Evolutionary conservation across 2,888 invertebrate species (phyloP), one percentile per base, ranked within the genome.

Genomic region (Scaptomyza cyrtandrae): DNA sequence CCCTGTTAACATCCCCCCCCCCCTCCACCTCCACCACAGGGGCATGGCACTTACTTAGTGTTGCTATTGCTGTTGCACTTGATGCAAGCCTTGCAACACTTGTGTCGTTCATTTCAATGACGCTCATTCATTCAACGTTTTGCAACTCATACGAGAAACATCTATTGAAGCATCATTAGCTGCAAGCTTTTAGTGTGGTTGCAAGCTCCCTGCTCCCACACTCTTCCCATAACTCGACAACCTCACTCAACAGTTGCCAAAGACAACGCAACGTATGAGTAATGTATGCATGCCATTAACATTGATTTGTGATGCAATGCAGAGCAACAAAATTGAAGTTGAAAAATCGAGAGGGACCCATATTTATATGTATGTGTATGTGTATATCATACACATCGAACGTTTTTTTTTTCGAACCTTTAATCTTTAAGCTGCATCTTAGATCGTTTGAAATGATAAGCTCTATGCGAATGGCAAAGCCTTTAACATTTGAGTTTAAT

Each of bases 151-250:
- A 82, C 78, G 85, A 41, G 41, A 71, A 84, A 71, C 78, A 77
- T 75, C 75, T 69, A 87, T 85, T 85, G 85, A 85, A 86, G 85
- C 78, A 82, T 82, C 85, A 86, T 85, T 85, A 85, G 85, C 85
- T 87, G 80, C 80, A 74, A 75, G 86, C 84, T 86, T 69, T 72
- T 70, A 70, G 62, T 49, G 27, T 14, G 54, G n/a, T 27, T 35
- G 6, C 16, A 41, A 16, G 10, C 16, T 14, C 16, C 0, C 39
- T 7, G 9, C 5, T 6, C 6, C 39, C 11, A 4, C 9, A 2
- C 27, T 10, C 33, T 10, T n/a, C 6, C 16, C 13, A 3, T 13
- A 11, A 35, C 35, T 35, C 11, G 6, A 11, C 39, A 10, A 29
- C 14, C 31, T 13, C 19, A 6, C 14, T 29, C 48, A 44, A 50